Base-by-base conservation (phyloP, 2,113 vertebrate species). In the Upupa epops region DNA sequence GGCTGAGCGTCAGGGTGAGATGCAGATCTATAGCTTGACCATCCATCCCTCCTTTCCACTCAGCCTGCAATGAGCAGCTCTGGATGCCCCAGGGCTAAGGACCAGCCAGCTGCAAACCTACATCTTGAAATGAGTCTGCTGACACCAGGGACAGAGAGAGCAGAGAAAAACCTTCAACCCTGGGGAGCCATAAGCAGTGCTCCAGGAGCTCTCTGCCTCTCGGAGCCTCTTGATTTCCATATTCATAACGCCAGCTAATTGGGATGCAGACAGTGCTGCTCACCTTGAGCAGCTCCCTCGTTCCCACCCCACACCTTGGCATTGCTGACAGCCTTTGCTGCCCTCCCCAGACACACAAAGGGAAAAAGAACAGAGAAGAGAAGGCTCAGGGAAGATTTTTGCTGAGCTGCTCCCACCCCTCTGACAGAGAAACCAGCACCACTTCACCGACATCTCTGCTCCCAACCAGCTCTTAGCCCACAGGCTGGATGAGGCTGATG, bases 261-360 rank as follows among this genome's bases (percentile, higher is more conserved):
- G 8, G 74, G 65, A 94, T 94, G 92, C 93, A 96, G 94, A 90
- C 92, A 56, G 80, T 24, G 64, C 24, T 48, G 61, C 18, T 94
- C 91, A 90, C 72, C 92, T 93, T 64, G 40, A 84, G 63, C 85
- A 73, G 69, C 63, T 89, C 51, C 24, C 42, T 92, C 76, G 2
- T 37, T 46, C 45, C 42, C 77, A 55, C 45, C 78, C 85, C 66
- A 37, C 5, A 10, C n/a, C 54, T 68, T 11, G 18, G 83, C 92
- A 72, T 8, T 55, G 51, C 65, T 3, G 21, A 40, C 88, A 69
- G 63, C 73, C 61, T 87, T 69, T 29, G 8, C 78, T 8, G 3
- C 32, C 20, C 5, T 42, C 58, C 45, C 72, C 13, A 6, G 68
- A 32, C 45, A 37, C 1, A 1, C 25, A 40, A 31, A 29, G 52